Base-by-base conservation (phyloP, 2,888 invertebrate genomes). In the Venusia cambrica region DNA sequence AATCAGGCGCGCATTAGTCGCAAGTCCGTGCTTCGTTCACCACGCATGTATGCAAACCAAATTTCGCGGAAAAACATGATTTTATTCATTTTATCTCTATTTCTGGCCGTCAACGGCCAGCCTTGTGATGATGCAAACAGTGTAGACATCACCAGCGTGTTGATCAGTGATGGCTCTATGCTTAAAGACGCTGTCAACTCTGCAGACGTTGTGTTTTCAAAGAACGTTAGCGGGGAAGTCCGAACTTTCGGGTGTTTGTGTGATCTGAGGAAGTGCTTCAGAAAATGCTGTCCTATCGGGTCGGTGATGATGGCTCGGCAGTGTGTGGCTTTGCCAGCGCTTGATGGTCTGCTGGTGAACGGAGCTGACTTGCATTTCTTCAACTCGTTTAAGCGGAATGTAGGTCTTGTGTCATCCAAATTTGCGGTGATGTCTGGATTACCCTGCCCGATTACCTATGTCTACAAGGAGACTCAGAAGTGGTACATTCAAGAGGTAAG, bases 401-500 rank as follows among this genome's bases (percentile, higher is more conserved):
- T 74, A 4, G 38, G 48, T 8, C 22, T 76, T 2, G 34, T 33
- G 0, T 48, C 50, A 0, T 48, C 60, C 0, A 51, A 53, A 4
- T 62, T 72, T 7, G 51, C 49, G 12, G 10, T 77, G 1, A 13
- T 77, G 0, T 38, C 51, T 13, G 73, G 65, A 0, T 48, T 33
- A 14, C 68, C 79, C 0, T 68, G 70, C 33, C n/a, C n/a, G n/a
- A n/a, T n/a, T n/a, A n/a, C n/a, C n/a, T 5, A 19, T 1, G 1
- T 1, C 7, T 80, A 51, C 27, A 0, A 48, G 0, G 79, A 81
- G 51, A 51, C 49, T 4, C 33, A 8, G 0, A 11, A 22, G 1
- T 78, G 75, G 80, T 68, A 46, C 34, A 11, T 80, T 2, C 84
- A 83, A 51, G 54, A 74, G 73, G 83, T 79, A 58, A 57, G 52